phyloP scores from a whole-genome alignment of 2,797 vertebrate genomes.

The Hozukius guyotensis region DNA sequence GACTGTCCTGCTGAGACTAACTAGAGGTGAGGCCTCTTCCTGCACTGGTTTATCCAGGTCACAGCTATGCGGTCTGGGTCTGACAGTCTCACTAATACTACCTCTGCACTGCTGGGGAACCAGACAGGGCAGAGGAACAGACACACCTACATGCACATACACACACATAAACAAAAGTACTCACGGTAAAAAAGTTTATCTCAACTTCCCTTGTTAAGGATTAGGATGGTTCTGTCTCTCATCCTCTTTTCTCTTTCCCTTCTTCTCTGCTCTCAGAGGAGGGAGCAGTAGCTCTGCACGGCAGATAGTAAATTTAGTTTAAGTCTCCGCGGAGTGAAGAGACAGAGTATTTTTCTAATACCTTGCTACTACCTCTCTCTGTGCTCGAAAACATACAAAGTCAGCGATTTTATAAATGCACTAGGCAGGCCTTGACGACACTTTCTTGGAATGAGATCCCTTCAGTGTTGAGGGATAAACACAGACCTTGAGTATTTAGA shows the following conservation, averaged over 20 bases:
- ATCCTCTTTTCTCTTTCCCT: constrained; percentile 18
- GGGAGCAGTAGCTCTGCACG: constrained; percentile 6
- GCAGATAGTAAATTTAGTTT: constrained; percentile 64
- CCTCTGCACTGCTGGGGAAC: constrained; percentile 15
- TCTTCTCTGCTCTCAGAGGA: not conserved
- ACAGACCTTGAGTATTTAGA: constrained; percentile 38
- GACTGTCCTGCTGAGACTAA: constrained; percentile 53
- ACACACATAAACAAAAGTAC: constrained; percentile 26
- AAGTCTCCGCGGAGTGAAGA: constrained; percentile 42
- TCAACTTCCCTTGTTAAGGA: constrained; percentile 52
- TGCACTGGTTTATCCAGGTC: constrained; percentile 44
- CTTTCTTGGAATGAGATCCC: constrained; percentile 44
- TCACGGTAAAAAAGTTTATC: constrained; percentile 30
- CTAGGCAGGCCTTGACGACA: constrained; percentile 10
- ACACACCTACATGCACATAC: not conserved
- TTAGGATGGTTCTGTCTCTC: constrained; percentile 36
- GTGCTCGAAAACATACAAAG: constrained; percentile 32
- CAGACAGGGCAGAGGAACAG: not conserved
- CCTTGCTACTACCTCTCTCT: constrained; percentile 42
- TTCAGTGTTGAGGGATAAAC: constrained; percentile 13
- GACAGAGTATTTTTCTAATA: constrained; percentile 60
- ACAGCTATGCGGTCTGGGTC: constrained; percentile 25
- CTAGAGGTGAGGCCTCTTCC: constrained; percentile 60
- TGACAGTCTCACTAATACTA: constrained; percentile 48
- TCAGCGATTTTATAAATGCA: constrained; percentile 60